Base-by-base conservation (phyloP, 2,888 invertebrate species). In the Nomada fabriciana region DNA sequence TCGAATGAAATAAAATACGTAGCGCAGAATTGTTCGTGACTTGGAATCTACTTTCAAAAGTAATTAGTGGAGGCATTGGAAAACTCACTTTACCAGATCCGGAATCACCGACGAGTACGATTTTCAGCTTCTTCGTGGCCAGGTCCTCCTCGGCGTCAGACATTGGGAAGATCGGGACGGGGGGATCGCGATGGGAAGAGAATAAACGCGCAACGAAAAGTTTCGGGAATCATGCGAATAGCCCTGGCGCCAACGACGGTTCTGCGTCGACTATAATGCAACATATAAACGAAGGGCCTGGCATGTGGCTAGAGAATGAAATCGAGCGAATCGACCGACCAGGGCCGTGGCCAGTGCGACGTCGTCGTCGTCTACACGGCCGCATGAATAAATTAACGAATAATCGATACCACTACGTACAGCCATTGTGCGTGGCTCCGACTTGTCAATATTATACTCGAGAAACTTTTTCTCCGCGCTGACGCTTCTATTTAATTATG, bases 101-200 rank as follows among this genome's bases (percentile, higher is more conserved):
- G 69, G 97, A 95, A 93, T 98, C 97, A 47, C 98, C 98, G 89
- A 98, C 95, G 84, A 98, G 94, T 64, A 97, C 96, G 89, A 98
- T 95, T 94, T 97, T 98, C 87, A 97, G 94, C 90, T 96, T 96
- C 93, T 95, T 96, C 89, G 95, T 95, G 84, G 94, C 93, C 83
- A 94, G 91, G 83, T 96, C 96, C 86, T 96, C 96, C 89, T 96
- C 96, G 85, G 95, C 95, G 93, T 96, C 96, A 76, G 96, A 96
- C 97, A 97, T 97, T 77, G 84, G 25, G 76, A 84, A 76, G 74
- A 71, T 71, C 76, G 20, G 52, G 67, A 59, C 13, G 50, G 25
- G 29, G 59, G 57, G 23, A 29, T 57, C 43, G 52, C 29, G 53
- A 11, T 4, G 29, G 65, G 71, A 47, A 65, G 71, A 65, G 47